phyloP scores from a whole-genome alignment of 2,113 vertebrate species.

The Catharus fuscescens region DNA sequence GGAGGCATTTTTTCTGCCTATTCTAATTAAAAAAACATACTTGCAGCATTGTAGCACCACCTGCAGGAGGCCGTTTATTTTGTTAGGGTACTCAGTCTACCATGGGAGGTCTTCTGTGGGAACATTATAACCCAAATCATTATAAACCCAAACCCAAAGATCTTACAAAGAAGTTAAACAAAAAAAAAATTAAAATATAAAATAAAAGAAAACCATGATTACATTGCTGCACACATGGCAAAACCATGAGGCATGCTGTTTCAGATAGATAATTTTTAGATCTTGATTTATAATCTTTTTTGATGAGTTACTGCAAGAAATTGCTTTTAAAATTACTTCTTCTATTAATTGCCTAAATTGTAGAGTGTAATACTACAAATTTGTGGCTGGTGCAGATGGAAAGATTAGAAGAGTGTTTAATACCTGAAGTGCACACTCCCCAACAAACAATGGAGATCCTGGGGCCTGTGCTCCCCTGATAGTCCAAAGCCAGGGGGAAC shows the following conservation, averaged over 20 bases:
- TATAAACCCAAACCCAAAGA: background rate
- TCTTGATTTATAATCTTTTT: background rate
- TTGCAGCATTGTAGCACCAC: slow-evolving; percentile 76
- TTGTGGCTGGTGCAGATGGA: background rate
- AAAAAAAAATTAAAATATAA: background rate
- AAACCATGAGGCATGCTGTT: background rate
- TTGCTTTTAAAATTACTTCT: background rate
- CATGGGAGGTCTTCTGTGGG: background rate
- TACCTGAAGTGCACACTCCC: background rate
- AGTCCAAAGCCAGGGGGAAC: background rate
- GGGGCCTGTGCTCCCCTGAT: background rate
- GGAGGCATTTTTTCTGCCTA: slow-evolving; percentile 5
- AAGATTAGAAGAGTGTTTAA: background rate
- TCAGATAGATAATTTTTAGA: background rate
- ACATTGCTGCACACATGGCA: background rate
- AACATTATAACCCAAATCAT: background rate
- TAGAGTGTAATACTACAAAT: background rate
- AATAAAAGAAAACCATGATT: background rate
- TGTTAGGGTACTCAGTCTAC: background rate
- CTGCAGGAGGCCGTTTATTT: slow-evolving; percentile 72
- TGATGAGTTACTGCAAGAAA: background rate
- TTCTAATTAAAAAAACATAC: slow-evolving; percentile 42
- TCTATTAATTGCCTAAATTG: background rate
- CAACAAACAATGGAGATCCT: background rate
- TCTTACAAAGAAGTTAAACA: background rate